phyloP scores from a whole-genome alignment of 1,140 invertebrate species.

The Rhagoletis zephyria region DNA sequence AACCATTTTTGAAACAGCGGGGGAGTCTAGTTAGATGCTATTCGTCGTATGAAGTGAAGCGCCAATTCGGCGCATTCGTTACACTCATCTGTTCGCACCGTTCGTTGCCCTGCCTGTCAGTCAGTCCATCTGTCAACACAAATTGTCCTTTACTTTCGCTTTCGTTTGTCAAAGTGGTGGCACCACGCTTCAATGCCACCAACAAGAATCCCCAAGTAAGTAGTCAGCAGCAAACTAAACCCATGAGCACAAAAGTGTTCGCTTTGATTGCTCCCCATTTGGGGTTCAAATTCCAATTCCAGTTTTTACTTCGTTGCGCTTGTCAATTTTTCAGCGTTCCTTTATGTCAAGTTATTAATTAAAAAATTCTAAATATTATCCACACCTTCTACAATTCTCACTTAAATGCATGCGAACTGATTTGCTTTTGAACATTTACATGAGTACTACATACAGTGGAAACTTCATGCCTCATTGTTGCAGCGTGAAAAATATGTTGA shows the following conservation, averaged over 20 bases:
- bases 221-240: background rate
- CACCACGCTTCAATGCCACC: conserved; percentile 6
- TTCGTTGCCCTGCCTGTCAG: conserved; percentile 33
- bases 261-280: background rate
- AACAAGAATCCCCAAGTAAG: background rate
- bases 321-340: conserved; percentile 31
- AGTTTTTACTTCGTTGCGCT: conserved; percentile 5
- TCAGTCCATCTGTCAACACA: conserved; percentile 41
- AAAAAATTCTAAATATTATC: conserved; percentile 16
- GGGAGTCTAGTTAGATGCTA: no score
- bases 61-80: conserved; percentile 29
- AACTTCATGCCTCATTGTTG: background rate
- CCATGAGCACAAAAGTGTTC: background rate
- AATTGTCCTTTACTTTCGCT: conserved; percentile 39
- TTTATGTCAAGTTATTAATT: conserved; percentile 54
- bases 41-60: background rate
- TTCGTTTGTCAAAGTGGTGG: conserved; percentile 2
- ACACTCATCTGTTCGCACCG: conserved; percentile 35
- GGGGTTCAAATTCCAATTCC: background rate
- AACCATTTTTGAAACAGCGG: background rate
- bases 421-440: no score
- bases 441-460: background rate
- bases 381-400: background rate
- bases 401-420: background rate
- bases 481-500: conserved; percentile 24